Evolutionary conservation across 2,797 vertebrate species (phyloP), one percentile per base, ranked within the genome.

Genomic region (Pelochelys cantorii): DNA sequence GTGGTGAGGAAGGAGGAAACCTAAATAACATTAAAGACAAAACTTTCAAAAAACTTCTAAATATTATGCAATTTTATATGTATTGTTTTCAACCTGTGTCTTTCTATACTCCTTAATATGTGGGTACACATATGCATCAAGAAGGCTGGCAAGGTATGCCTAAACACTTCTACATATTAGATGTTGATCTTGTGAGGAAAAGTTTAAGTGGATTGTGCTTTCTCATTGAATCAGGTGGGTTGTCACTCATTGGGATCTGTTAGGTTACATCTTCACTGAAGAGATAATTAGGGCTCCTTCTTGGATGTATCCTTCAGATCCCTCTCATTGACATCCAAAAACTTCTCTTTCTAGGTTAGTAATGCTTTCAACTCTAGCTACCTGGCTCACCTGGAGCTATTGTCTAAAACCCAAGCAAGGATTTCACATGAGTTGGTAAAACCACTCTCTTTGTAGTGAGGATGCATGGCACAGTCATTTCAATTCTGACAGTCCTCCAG

Each of bases 1-100:
- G 95, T 2, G 99, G 99, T 25, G 99, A 99, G 31, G 98, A 98
- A 88, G 98, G 98, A 96, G 99, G 99, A 98, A 99, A 99, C 92
- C 98, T 99, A 96, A 54, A 98, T 98, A 96, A 55, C 98, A 97
- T 84, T 37, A 93, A 81, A 97, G 42, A 96, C 95, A 48, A 96
- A 17, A 89, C 85, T 60, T 93, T 54, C 52, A 87, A 91, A 54
- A 57, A 23, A 71, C 37, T 54, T 88, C 23, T 79, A 60, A 97
- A 93, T 23, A 53, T 15, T 31, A 79, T 23, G 4, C 2, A 83
- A 31, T 37, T 79, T 74, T 23, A 2, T 78, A 56, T 87, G 84
- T 84, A 81, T 14, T 34, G 82, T 59, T 34, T 60, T 31, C 88
- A 87, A 95, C 52, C n/a, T 62, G 4, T 11, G 18, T 59, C 85